Percentiles rank a stretch among this genome's conserved stretches.
Conservation (phyloP, 2,113 vertebrate species). For the Percopsis transmontana region DNA sequence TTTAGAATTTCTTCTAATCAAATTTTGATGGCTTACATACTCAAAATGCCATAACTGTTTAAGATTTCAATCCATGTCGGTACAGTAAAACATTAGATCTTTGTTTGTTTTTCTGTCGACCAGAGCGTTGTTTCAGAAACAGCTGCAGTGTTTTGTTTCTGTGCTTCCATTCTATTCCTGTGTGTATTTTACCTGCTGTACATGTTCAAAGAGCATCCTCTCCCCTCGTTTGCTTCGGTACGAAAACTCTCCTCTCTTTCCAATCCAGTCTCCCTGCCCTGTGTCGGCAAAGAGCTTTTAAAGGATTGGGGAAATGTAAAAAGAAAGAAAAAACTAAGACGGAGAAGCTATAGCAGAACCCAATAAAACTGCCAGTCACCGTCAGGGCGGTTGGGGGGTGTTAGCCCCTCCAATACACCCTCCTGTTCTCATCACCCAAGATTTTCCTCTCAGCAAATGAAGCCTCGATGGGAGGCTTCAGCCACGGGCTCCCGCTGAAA, state of each 20-base stretch:
- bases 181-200: background rate
- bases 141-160: background rate
- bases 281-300: conserved; percentile 28
- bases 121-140: background rate
- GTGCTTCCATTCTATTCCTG: background rate
- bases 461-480: conserved; percentile 38
- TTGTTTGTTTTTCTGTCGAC: too few relatives aligned
- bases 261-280: conserved; percentile 26
- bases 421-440: conserved; percentile 40
- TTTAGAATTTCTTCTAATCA: background rate
- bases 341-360: conserved; percentile 20
- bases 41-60: too few relatives aligned
- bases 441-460: conserved; percentile 52
- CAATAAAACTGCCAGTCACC: conserved; percentile 52
- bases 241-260: conserved; percentile 19
- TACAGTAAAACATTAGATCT: too few relatives aligned
- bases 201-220: background rate
- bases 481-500: conserved; percentile 47
- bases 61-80: too few relatives aligned
- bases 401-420: conserved; percentile 25
- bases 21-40: too few relatives aligned
- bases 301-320: conserved; percentile 25
- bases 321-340: conserved; percentile 5
- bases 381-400: conserved; percentile 38
- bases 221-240: background rate